Base-by-base conservation (phyloP, 2,797 vertebrate genomes). In the Sebastes jordani region DNA sequence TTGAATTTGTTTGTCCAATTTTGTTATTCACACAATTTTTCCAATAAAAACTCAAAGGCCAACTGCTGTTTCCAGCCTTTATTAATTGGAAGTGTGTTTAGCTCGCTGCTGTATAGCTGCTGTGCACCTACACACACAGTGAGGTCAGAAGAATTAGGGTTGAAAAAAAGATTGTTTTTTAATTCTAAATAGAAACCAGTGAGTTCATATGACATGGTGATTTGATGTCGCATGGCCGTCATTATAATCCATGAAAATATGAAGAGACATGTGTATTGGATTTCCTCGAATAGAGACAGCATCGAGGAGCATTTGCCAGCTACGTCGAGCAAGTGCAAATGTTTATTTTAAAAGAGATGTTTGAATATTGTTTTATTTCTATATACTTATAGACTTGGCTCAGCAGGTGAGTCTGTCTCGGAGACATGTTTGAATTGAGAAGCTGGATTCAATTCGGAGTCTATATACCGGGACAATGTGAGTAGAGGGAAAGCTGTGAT, bases 351-450 rank as follows among this genome's bases (percentile, higher is more conserved):
- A 93, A 91, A 91, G 86, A 74, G 80, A 90, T 90, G 83, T 89
- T 91, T 90, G 81, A 91, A 93, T 93, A 91, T 92, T 94, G 88
- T 91, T 94, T 88, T 91, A 91, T 94, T 92, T 94, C 89, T 86
- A 88, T 91, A 86, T 85, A 88, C 80, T 90, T 85, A 78, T 75
- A 78, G 83, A 64, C 77, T 89, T 84, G 71, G 61, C 71, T 74
- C 68, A 80, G 91, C 83, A 55, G 85, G 81, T 32, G 9, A 75
- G 78, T 91, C 71, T 86, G 68, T 85, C 72, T 75, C 20, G 66
- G 56, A 32, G 59, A 73, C 14, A 36, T 81, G 81, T 83, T 88
- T 85, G 84, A 77, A 78, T 63, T n/a, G 81, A 76, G 65, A 66
- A 82, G 77, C 93, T 91, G 58, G 11, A 84, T 82, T 91, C 42